Conservation (phyloP, 2,888 invertebrate genomes). For the Trimorus sp. region DNA sequence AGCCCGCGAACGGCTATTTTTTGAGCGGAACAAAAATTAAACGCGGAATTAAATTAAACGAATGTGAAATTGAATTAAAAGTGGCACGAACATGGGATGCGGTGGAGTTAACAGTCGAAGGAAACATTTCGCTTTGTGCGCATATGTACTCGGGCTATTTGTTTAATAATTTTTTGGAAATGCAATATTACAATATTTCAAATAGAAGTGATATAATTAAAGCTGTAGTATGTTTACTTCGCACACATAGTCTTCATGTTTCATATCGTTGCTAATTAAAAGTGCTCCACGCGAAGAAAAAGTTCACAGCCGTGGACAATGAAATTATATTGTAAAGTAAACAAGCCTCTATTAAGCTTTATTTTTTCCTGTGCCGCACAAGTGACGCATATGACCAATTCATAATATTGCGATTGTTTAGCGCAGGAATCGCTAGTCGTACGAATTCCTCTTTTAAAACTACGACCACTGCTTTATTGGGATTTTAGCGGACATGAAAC, state of each 20-base stretch:
- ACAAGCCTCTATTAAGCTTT: slow-evolving; percentile 61
- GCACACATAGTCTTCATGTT: slow-evolving; percentile 56
- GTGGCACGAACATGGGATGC: slow-evolving; percentile 2
- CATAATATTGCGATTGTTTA: slow-evolving; percentile 60
- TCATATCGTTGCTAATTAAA: slow-evolving; percentile 66
- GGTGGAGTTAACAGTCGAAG: slow-evolving; percentile 3
- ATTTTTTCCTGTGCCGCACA: slow-evolving; percentile 42
- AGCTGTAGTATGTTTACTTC: slow-evolving; percentile 53
- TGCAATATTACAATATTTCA: slow-evolving; percentile 66
- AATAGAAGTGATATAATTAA: slow-evolving; percentile 63
- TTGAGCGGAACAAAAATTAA: slow-evolving; percentile 18
- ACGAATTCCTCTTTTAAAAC: slow-evolving; percentile 24
- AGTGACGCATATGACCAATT: slow-evolving; percentile 47
- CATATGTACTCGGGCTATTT: slow-evolving; percentile 40
- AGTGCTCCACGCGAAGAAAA: slow-evolving; percentile 59
- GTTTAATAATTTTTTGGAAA: slow-evolving; percentile 33
- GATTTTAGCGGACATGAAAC: slow-evolving; percentile 22
- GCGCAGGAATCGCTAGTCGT: slow-evolving; percentile 33
- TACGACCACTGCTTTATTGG: slow-evolving; percentile 24
- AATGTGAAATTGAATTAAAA: slow-evolving; percentile 22
- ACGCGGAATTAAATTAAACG: slow-evolving; percentile 30
- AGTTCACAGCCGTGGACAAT: slow-evolving; percentile 62
- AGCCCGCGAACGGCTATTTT: neutral
- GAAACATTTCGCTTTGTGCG: slow-evolving; percentile 23
- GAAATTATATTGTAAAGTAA: slow-evolving; percentile 67